phyloP scores from a whole-genome alignment of 2,888 invertebrate genomes.

The Leucania comma region DNA sequence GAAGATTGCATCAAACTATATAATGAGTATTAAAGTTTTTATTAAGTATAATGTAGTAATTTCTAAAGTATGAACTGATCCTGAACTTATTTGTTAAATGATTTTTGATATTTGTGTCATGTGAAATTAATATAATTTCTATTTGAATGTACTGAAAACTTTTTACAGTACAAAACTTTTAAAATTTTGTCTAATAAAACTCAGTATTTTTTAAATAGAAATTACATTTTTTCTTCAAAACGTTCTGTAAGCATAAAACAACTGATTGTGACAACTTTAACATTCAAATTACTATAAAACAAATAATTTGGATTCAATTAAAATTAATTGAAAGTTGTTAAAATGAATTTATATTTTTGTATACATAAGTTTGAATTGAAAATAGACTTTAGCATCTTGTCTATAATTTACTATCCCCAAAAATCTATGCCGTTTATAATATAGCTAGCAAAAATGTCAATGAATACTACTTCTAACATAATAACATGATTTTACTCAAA shows the following conservation, averaged over 20 bases:
- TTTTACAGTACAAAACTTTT: constrained; percentile 15
- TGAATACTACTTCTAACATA: too few relatives aligned
- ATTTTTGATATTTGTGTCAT: not conserved
- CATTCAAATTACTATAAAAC: constrained; percentile 14
- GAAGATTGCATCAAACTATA: too few relatives aligned
- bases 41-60: too few relatives aligned
- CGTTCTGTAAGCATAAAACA: constrained; percentile 7
- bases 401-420: not conserved
- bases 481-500: constrained; percentile 4
- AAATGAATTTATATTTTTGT: constrained; percentile 2
- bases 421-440: too few relatives aligned
- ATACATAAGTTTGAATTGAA: not conserved
- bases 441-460: too few relatives aligned
- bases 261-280: constrained; percentile 5
- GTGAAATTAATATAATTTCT: not conserved
- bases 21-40: not conserved
- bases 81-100: not conserved
- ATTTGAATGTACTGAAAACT: constrained; percentile 14
- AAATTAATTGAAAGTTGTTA: constrained; percentile 26
- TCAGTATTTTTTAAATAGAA: constrained; percentile 5
- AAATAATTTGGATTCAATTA: constrained; percentile 30
- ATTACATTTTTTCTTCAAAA: not conserved
- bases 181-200: constrained; percentile 21
- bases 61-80: not conserved
- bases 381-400: too few relatives aligned